Base-by-base conservation (phyloP, 1,140 invertebrate genomes). In the Pseudomyrmex concolor region DNA sequence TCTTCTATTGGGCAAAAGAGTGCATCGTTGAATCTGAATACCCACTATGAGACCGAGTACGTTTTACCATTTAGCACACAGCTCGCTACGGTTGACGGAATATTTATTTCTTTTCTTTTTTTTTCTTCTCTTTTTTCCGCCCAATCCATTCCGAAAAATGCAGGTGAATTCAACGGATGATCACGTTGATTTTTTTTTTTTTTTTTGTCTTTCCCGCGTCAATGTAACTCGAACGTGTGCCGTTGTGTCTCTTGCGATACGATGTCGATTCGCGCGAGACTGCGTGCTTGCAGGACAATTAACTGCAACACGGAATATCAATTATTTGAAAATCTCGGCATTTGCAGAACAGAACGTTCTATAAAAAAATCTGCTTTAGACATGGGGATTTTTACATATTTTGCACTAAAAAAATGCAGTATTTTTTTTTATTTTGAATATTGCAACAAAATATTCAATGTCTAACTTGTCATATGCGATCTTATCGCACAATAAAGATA, bases 11-110 rank as follows among this genome's bases (percentile, higher is more conserved):
- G 60, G 45, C 54, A 10, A 13, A 48, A 71, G 60, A 51, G 50
- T 54, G 48, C 60, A 22, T 74, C 78, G 70, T 63, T 64, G 71
- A 74, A 82, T 82, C 70, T 82, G 60, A 74, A 82, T 74, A 82
- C 59, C 48, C 48, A 74, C 57, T 17, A 66, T 51, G 48, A 74
- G 34, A 74, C 59, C 50, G n/a, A 45, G n/a, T 81, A 73, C 68
- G 78, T 74, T 74, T 34, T 70, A 57, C 45, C 43, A 71, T 60
- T 78, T 70, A 80, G 66, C 66, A 80, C 34, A 34, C 34, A 34
- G 34, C 34, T 34, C 63, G 54, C 55, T 64, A 48, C 43, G 43
- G 13, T 64, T 50, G 15, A 51, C n/a, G 57, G 19, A 59, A 83
- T 83, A 83, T 83, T 74, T 74, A 82, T 74, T 64, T 82, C 71